These are phyloP conservation scores for Lepidurus couesii DNA, from an alignment of 1,140 invertebrate species.

Conservation along the genomic window DNA sequence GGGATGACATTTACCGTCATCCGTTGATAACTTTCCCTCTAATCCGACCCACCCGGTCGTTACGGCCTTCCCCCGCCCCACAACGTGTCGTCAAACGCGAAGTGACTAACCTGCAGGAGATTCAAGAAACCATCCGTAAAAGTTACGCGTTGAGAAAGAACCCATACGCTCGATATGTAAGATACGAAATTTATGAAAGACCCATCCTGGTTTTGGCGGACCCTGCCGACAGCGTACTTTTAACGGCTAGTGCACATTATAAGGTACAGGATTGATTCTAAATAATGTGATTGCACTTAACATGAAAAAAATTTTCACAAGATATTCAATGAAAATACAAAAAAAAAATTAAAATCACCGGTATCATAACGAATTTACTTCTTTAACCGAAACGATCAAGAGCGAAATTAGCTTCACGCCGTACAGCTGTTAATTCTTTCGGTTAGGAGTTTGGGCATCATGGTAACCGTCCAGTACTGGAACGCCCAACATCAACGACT, in stretches of 20 bases:
- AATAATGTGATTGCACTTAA: not conserved
- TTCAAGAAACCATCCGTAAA: not conserved
- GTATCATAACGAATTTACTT: not conserved
- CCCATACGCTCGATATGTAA: not conserved
- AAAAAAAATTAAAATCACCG: not conserved
- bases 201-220: not conserved
- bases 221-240: not conserved
- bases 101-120: not conserved
- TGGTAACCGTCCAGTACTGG: slow-evolving; percentile 24
- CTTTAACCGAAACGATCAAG: too few relatives aligned
- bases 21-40: not conserved
- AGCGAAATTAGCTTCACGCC: not conserved
- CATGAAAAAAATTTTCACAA: not conserved
- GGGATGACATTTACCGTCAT: slow-evolving; percentile 2
- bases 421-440: not conserved
- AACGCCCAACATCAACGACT: slow-evolving; percentile 12
- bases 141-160: not conserved
- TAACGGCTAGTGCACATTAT: not conserved
- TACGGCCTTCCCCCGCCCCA: not conserved
- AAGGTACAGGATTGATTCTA: not conserved
- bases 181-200: not conserved
- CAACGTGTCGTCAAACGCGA: not conserved
- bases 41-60: not conserved
- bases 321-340: not conserved
- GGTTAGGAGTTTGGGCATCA: slow-evolving; percentile 28